Base-by-base conservation (phyloP, 2,888 invertebrate genomes). In the Salpingus planirostris region DNA sequence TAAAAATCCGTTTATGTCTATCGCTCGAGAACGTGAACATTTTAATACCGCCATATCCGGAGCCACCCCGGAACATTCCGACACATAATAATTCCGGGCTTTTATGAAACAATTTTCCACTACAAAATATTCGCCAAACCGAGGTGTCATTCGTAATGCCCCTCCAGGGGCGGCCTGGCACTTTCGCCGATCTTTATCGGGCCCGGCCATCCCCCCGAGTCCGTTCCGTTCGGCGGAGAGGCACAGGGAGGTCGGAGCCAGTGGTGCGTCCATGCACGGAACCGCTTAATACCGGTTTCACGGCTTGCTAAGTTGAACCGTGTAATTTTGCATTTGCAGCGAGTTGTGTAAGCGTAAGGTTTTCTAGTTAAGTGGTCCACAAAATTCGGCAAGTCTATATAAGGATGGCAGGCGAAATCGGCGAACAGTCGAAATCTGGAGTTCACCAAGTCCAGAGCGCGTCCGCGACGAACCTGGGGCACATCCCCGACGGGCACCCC, bases 321-420 rank as follows among this genome's bases (percentile, higher is more conserved):
- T 70, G 69, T 71, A 71, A 71, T 71, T 71, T 70, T 70, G 68
- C 69, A 69, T 68, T 67, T 64, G 67, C 66, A 57, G 58, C 60
- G 61, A 57, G 57, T 64, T 64, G 62, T 61, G 62, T 67, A 64
- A 68, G 67, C 66, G 65, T 63, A 65, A 68, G 68, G 68, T 69
- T 71, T 71, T 71, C 70, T 71, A 70, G 71, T 70, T 70, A 69
- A 71, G 70, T 70, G 70, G 70, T 66, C 70, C 70, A 72, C 70
- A 67, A 71, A 71, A 71, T 71, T 71, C 66, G 68, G 66, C 64
- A 68, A 67, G 64, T 65, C 66, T 70, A 69, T 70, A 70, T 70
- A 70, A 69, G 66, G 68, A 61, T 61, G 52, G 50, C 40, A 41
- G 45, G 36, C 49, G 49, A 49, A 46, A 40, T 47, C 51, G 46